Evolutionary conservation across 2,888 invertebrate species (phyloP).

Genomic region (Caradrina clavipalpis): DNA sequence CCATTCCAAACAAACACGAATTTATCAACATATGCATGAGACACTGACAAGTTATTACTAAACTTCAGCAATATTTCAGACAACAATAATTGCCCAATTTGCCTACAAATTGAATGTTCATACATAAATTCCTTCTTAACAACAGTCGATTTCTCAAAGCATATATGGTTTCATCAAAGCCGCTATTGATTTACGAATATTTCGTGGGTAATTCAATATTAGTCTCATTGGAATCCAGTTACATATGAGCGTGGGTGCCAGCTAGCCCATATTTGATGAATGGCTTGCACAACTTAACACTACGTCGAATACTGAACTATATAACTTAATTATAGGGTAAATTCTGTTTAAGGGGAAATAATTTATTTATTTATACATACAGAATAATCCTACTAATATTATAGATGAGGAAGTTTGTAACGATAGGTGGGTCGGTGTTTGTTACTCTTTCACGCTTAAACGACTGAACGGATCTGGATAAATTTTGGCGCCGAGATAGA

Average conservation of each 20-base stretch:
- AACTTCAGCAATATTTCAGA: not conserved
- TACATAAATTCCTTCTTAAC: constrained; percentile 43
- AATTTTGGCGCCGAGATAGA: no score
- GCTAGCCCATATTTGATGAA: constrained; percentile 53
- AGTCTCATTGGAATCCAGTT: constrained; percentile 57
- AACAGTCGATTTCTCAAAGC: constrained; percentile 29
- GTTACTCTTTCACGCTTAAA: no score
- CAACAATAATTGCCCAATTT: constrained; percentile 24
- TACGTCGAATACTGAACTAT: constrained; percentile 25
- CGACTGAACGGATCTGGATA: no score
- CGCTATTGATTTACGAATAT: constrained; percentile 64
- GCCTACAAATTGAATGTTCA: constrained; percentile 25
- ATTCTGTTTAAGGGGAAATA: not conserved
- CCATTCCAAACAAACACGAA: constrained; percentile 1
- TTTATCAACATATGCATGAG: not conserved
- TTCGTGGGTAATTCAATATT: constrained; percentile 59
- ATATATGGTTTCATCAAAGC: constrained; percentile 44
- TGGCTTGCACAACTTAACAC: constrained; percentile 54
- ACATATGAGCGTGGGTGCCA: constrained; percentile 62
- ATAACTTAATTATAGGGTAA: constrained; percentile 38
- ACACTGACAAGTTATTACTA: constrained; percentile 1
- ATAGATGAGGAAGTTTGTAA: no score
- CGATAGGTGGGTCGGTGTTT: no score
- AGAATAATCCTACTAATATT: no score
- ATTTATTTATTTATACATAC: no score